These are phyloP conservation scores for Lepidocyrtoides sp. DNA, from an alignment of 2,888 invertebrate genomes.

Conservation along the genomic window DNA sequence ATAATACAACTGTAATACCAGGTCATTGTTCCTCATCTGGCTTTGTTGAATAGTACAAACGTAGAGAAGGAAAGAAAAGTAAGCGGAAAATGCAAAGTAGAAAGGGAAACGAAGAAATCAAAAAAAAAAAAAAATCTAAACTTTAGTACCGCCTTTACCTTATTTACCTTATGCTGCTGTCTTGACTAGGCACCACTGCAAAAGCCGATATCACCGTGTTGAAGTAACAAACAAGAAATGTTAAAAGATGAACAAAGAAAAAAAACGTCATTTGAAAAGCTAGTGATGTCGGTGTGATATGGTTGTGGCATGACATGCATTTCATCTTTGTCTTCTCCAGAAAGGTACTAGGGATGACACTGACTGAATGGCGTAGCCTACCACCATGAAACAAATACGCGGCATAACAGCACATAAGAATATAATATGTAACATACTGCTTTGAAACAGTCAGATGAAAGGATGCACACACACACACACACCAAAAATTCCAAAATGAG, in stretches of 20 bases:
- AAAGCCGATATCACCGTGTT: background rate
- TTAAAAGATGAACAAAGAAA: background rate
- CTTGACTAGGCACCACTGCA: constrained; percentile 19
- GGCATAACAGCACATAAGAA: background rate
- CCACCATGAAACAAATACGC: background rate
- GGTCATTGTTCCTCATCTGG: constrained; percentile 58
- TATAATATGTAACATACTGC: background rate
- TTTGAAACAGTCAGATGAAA: background rate
- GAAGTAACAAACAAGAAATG: background rate
- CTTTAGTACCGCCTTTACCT: background rate
- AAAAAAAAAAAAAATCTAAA: constrained; percentile 18
- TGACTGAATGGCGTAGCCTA: constrained; percentile 6
- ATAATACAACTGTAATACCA: background rate
- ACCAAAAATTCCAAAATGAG: constrained; percentile 48
- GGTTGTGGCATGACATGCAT: constrained; percentile 63
- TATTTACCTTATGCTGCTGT: background rate
- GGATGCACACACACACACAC: background rate
- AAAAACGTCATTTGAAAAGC: constrained; percentile 8
- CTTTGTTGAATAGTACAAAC: background rate
- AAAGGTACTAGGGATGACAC: constrained; percentile 2
- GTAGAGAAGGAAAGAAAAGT: background rate
- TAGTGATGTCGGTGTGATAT: constrained; percentile 53
- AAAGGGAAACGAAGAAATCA: background rate
- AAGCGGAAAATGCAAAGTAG: background rate
- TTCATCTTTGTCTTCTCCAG: constrained; percentile 75